phyloP scores from a whole-genome alignment of 2,888 invertebrate species.

The Eupithecia subumbrata region DNA sequence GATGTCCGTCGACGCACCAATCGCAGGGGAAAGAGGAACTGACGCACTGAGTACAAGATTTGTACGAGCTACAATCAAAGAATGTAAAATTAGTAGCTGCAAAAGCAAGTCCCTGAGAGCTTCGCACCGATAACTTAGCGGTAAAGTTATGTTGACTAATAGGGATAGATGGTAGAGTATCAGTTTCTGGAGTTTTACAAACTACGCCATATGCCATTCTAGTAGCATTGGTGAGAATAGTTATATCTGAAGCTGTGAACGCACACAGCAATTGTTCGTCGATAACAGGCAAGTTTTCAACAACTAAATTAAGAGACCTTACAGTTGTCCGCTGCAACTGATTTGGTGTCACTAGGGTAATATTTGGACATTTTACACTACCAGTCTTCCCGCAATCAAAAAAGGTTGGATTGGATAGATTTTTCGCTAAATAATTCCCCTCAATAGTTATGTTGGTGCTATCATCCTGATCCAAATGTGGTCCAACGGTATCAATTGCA shows the following conservation, averaged over 20 bases:
- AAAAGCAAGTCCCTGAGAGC: slow-evolving; percentile 95
- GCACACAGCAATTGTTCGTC: slow-evolving; percentile 96
- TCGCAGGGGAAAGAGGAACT: slow-evolving; percentile 99
- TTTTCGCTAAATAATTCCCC: not conserved
- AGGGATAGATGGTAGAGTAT: slow-evolving; percentile 95
- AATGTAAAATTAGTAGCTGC: slow-evolving; percentile 99
- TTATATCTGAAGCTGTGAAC: slow-evolving; percentile 95
- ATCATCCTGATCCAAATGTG: slow-evolving; percentile 94
- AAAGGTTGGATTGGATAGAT: slow-evolving; percentile 91
- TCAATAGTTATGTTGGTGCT: slow-evolving; percentile 90
- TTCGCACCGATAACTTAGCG: slow-evolving; percentile 95
- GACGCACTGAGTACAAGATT: slow-evolving; percentile 97
- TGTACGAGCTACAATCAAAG: slow-evolving; percentile 98
- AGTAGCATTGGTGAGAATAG: slow-evolving; percentile 95
- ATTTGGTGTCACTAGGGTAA: slow-evolving; percentile 87
- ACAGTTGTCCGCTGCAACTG: slow-evolving; percentile 96
- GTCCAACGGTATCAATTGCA: not conserved
- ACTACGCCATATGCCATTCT: slow-evolving; percentile 95
- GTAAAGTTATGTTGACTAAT: slow-evolving; percentile 97
- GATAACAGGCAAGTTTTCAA: slow-evolving; percentile 97
- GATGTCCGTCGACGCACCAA: slow-evolving; percentile 98
- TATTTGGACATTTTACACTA: not conserved
- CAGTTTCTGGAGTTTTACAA: slow-evolving; percentile 97
- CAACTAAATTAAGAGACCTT: slow-evolving; percentile 94
- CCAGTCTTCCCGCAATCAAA: slow-evolving; percentile 85